Percentiles rank a stretch among this genome's conserved stretches.
These are phyloP conservation scores for Saguinus midas DNA, from an alignment of 2,113 vertebrate species.

Conservation along the genomic window DNA sequence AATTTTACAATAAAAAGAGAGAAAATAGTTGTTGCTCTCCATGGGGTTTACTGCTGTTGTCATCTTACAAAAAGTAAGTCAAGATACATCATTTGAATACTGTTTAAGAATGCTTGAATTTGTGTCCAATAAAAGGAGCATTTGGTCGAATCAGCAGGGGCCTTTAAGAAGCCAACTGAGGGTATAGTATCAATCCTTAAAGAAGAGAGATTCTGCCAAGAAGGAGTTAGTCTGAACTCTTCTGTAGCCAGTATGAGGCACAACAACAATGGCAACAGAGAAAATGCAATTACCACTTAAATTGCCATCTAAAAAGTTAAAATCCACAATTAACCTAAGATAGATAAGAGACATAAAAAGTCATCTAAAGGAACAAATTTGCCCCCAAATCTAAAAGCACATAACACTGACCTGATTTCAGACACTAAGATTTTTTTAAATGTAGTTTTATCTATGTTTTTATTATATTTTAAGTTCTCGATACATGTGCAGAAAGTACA, in stretches of 20 bases:
- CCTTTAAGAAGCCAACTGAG: neutral
- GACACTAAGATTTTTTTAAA: neutral
- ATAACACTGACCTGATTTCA: neutral
- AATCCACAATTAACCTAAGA: neutral
- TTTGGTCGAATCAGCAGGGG: neutral
- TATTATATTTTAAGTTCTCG: too few species aligned
- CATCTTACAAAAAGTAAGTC: neutral
- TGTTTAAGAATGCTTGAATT: neutral
- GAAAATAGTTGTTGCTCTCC: neutral
- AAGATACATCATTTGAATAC: neutral
- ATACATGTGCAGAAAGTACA: too few species aligned
- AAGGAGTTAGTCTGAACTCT: neutral
- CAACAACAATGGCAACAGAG: neutral
- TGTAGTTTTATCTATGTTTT: too few species aligned
- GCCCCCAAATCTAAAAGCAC: neutral
- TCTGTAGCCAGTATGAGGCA: neutral
- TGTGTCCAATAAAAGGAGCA: neutral
- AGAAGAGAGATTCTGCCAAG: neutral
- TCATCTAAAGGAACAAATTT: neutral
- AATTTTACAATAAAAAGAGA: constrained; percentile 17
- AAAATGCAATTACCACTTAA: neutral
- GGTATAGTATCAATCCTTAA: neutral
- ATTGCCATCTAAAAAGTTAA: neutral
- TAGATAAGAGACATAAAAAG: neutral
- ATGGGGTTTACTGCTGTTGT: neutral